Base-by-base conservation (phyloP, 2,113 vertebrate species). In the Cyprinodon tularosa region DNA sequence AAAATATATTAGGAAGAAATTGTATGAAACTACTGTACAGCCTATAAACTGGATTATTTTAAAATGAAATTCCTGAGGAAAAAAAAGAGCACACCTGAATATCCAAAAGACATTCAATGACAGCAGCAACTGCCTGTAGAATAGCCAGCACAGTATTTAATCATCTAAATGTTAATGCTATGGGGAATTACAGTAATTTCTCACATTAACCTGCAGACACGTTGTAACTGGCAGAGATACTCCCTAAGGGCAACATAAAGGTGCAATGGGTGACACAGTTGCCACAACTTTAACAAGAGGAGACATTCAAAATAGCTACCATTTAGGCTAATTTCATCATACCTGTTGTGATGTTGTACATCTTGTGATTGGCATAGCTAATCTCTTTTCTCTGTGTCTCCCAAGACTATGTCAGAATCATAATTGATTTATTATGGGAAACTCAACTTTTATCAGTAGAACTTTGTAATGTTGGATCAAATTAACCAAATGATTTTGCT, bases 101-200 rank as follows among this genome's bases (percentile, higher is more conserved):
- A 38, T 50, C 36, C 36, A 22, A 53, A 40, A 29, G 36, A 42
- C 17, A 68, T 20, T 57, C 42, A 53, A 29, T 66, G 29, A 38
- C 3, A 0, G 8, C 53, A 48, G 22, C 38, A 22, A 22, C 6
- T 53, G 13, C n/a, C 73, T 62, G 37, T n/a, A 70, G 3, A 64
- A 7, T 3, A 36, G 22, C 44, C 44, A 38, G 42, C 9, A 50
- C 62, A 22, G 11, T 74, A 62, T 72, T 72, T 63, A 44, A 68
- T 74, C n/a, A 62, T 78, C 36, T 53, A 47, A 77, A 62, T 62
- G 42, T 71, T 62, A 75, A 68, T 69, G 61, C 39, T 78, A 48
- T 4, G 57, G 29, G 53, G 59, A 77, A 65, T 57, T 70, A 22
- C 38, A 62, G 36, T 59, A 4, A 15, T n/a, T 47, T 61, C 42